Conservation (phyloP, 1,140 invertebrate species). For the Meloidogyne hapla region DNA sequence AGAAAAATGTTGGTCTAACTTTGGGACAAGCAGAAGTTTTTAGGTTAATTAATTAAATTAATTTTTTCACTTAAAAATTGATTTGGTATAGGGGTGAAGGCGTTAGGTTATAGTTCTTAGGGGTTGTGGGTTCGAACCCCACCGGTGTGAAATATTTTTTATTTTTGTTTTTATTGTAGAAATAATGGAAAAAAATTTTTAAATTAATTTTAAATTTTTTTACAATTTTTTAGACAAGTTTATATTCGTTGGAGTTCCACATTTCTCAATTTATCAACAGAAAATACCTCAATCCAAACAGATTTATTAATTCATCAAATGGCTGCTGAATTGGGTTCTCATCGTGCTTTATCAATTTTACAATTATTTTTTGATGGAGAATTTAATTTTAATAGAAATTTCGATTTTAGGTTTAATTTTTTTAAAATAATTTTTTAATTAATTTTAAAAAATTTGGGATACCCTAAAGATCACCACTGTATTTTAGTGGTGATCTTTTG, state of each 20-base stretch:
- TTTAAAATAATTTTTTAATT: neutral
- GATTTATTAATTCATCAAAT: slow-evolving; percentile 35
- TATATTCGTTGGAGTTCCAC: slow-evolving; percentile 33
- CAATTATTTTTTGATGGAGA: slow-evolving; percentile 27
- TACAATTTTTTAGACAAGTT: slow-evolving; percentile 26
- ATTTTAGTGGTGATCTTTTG: neutral
- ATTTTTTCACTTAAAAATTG: neutral
- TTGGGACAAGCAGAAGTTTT: neutral
- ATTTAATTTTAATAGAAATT: slow-evolving; percentile 2
- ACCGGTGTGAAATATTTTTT: too few relatives aligned
- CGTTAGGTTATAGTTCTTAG: too few relatives aligned
- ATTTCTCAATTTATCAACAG: neutral
- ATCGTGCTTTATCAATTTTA: slow-evolving; percentile 30
- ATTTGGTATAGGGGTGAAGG: too few relatives aligned
- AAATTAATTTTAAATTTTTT: too few relatives aligned
- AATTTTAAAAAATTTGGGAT: neutral
- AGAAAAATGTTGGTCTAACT: neutral
- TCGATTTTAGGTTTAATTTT: neutral
- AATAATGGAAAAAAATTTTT: too few relatives aligned
- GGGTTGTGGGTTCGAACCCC: too few relatives aligned
- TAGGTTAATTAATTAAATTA: neutral
- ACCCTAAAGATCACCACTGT: neutral
- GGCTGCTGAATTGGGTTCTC: slow-evolving; percentile 37
- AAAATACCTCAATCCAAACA: neutral
- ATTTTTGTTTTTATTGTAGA: too few relatives aligned